phyloP scores from a whole-genome alignment of 64 coral and sea anemone species.

The Actinia equina region DNA sequence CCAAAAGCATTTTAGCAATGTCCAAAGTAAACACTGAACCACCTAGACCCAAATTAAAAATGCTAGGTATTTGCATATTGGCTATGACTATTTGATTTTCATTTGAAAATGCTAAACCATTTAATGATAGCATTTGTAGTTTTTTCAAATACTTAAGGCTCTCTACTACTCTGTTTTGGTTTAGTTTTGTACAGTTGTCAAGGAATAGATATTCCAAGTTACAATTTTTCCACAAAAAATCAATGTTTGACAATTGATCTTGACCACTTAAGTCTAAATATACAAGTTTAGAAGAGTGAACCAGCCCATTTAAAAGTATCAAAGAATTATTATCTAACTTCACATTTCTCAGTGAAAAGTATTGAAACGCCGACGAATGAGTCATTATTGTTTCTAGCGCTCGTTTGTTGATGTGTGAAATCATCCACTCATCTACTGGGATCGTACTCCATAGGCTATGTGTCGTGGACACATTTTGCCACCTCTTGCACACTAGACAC shows the following conservation, averaged over 20 bases:
- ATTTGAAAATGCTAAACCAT: no score
- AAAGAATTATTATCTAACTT: not conserved
- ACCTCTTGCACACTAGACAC: not conserved
- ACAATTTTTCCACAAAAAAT: not conserved
- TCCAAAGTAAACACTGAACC: no score
- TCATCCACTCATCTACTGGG: slow-evolving; percentile 7
- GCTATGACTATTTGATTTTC: no score
- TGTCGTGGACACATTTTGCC: not conserved
- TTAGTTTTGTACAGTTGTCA: not conserved
- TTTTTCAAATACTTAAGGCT: no score
- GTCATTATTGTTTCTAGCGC: slow-evolving; percentile 2
- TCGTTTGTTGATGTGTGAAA: not conserved
- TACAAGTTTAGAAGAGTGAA: slow-evolving; percentile 15
- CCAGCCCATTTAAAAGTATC: not conserved
- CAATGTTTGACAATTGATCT: not conserved
- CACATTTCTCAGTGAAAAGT: slow-evolving; percentile 3
- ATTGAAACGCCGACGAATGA: not conserved
- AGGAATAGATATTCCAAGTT: not conserved
- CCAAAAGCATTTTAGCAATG: no score
- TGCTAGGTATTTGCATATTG: no score
- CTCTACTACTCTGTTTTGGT: no score
- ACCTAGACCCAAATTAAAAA: no score
- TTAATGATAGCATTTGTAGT: no score
- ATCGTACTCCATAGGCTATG: not conserved
- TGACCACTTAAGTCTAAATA: slow-evolving; percentile 13